Evolutionary conservation across 2,888 invertebrate genomes (phyloP).

Genomic region (Conops quadrifasciatus): DNA sequence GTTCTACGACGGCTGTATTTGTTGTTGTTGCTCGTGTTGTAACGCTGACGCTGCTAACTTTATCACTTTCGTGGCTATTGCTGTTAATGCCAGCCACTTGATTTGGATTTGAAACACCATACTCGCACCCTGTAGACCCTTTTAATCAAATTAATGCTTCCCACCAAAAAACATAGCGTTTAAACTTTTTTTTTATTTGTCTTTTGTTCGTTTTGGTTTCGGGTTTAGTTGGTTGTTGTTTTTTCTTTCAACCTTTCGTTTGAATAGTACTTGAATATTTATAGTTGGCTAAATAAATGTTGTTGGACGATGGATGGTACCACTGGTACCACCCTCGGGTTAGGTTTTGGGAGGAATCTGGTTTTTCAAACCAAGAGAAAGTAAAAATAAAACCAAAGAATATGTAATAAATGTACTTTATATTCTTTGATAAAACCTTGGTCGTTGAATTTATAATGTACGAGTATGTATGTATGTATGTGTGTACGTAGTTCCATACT

Average conservation of each 20-base stretch:
- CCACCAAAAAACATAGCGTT: slow-evolving; percentile 21
- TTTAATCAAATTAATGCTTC: slow-evolving; percentile 32
- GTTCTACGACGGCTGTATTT: neutral
- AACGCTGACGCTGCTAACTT: no score
- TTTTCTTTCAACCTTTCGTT: slow-evolving; percentile 41
- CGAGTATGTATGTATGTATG: no score
- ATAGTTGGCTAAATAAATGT: slow-evolving; percentile 46
- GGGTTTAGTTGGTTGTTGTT: slow-evolving; percentile 11
- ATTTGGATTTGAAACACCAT: neutral
- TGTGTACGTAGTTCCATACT: no score
- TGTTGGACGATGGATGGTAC: slow-evolving; percentile 18
- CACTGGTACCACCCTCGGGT: neutral
- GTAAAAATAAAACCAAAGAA: no score
- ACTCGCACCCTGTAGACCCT: slow-evolving; percentile 9
- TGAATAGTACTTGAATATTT: slow-evolving; percentile 43
- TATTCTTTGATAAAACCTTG: no score
- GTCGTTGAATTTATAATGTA: no score
- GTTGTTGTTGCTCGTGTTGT: neutral
- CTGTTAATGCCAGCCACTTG: slow-evolving; percentile 7
- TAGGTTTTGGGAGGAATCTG: no score
- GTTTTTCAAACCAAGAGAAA: no score
- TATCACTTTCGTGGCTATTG: neutral
- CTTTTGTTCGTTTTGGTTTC: slow-evolving; percentile 6
- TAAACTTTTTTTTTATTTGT: slow-evolving; percentile 7
- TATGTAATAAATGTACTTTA: no score